Conservation (phyloP, 2,888 invertebrate species). For the Patella pellucida region DNA sequence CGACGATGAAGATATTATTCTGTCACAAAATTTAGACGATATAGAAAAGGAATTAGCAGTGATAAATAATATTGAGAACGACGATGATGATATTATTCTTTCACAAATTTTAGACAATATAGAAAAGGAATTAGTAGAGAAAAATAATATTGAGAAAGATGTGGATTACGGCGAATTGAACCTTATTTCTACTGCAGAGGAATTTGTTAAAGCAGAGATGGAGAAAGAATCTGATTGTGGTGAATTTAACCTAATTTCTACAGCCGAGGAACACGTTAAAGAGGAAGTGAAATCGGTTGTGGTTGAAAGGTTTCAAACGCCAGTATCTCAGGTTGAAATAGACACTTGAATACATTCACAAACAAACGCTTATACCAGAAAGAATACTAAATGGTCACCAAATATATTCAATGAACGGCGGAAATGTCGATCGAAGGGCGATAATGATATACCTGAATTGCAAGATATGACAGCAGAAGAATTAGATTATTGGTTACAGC, state of each 20-base stretch:
- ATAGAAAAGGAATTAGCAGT: background rate
- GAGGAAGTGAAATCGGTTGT: constrained; percentile 4
- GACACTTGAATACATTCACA: background rate
- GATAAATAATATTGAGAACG: background rate
- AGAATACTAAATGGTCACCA: too few species aligned
- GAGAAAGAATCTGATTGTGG: too few species aligned
- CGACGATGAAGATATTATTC: constrained; percentile 1
- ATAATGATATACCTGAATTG: constrained; percentile 1
- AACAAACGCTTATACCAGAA: too few species aligned
- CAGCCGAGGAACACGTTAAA: constrained; percentile 1
- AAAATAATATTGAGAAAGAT: too few species aligned
- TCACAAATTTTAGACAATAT: too few species aligned
- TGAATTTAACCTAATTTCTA: too few species aligned
- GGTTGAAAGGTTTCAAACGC: constrained; percentile 1
- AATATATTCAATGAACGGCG: background rate
- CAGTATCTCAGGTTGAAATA: background rate
- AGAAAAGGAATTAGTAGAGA: too few species aligned
- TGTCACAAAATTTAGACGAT: background rate
- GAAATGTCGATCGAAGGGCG: background rate
- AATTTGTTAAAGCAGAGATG: too few species aligned
- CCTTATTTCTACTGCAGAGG: too few species aligned
- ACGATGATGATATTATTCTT: too few species aligned
- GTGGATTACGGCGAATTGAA: too few species aligned
- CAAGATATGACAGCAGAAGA: constrained; percentile 1
- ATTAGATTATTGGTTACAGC: constrained; percentile 1